Conservation (phyloP, 2,113 vertebrate genomes). For the Beaufortia kweichowensis region DNA sequence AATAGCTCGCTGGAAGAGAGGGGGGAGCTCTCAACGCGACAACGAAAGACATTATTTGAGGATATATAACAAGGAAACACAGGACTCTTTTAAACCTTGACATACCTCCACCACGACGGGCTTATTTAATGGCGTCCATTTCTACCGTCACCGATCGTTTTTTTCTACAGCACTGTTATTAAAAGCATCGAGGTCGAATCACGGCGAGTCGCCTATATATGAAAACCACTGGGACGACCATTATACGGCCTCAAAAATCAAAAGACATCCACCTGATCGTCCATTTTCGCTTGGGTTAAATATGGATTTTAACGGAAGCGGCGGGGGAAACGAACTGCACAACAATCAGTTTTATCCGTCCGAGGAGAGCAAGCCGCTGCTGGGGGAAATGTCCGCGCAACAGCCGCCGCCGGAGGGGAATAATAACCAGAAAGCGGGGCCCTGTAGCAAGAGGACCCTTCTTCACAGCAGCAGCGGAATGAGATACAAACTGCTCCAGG, state of each 20-base stretch:
- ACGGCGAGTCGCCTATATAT: constrained; percentile 48
- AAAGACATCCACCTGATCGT: constrained; percentile 23
- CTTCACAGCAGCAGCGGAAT: constrained; percentile 86
- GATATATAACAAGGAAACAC: constrained; percentile 60
- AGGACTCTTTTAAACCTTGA: constrained; percentile 34
- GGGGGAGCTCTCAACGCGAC: constrained; percentile 60
- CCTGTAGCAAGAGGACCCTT: constrained; percentile 81
- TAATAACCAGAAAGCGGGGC: constrained; percentile 82
- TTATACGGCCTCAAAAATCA: constrained; percentile 35
- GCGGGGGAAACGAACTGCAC: constrained; percentile 81
- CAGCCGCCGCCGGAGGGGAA: constrained; percentile 73
- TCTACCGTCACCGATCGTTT: constrained; percentile 41
- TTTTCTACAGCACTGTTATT: constrained; percentile 41
- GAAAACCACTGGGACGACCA: constrained; percentile 46
- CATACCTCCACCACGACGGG: constrained; percentile 31
- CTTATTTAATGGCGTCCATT: constrained; percentile 52
- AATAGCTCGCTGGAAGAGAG: constrained; percentile 58
- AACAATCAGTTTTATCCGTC: constrained; percentile 82
- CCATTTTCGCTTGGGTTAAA: constrained; percentile 48
- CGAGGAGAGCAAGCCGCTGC: constrained; percentile 90
- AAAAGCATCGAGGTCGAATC: constrained; percentile 60
- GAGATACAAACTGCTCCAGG: constrained; percentile 96
- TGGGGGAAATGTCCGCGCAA: constrained; percentile 82
- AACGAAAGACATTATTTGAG: constrained; percentile 63
- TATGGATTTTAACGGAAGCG: constrained; percentile 87